These are phyloP conservation scores for Idaea dimidiata DNA, from an alignment of 2,888 invertebrate genomes.

Conservation along the genomic window DNA sequence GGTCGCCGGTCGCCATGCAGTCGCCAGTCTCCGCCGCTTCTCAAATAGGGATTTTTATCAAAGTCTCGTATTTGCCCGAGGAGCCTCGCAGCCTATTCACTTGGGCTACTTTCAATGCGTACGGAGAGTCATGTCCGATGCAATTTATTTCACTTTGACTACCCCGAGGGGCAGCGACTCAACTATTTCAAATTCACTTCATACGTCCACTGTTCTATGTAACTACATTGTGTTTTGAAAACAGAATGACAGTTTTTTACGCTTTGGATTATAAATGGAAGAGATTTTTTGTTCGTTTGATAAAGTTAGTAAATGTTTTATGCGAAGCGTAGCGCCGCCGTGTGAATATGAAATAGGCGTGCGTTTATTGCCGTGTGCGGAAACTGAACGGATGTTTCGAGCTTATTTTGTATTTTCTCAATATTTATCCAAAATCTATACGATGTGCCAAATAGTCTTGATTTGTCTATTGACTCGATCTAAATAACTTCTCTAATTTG, in stretches of 20 bases:
- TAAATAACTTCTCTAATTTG: background rate
- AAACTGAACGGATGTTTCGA: background rate
- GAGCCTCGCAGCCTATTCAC: slow-evolving; percentile 23
- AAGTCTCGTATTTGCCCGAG: slow-evolving; percentile 23
- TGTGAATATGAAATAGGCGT: background rate
- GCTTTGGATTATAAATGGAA: slow-evolving; percentile 2
- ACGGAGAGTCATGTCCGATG: slow-evolving; percentile 20
- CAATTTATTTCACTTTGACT: slow-evolving; percentile 27
- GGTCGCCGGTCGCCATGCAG: background rate
- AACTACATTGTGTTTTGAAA: slow-evolving; percentile 25
- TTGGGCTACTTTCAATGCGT: slow-evolving; percentile 24
- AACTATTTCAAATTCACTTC: slow-evolving; percentile 21
- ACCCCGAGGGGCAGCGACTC: slow-evolving; percentile 9
- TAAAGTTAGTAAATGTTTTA: slow-evolving; percentile 15
- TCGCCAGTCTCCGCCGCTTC: background rate
- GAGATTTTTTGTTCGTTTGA: slow-evolving; percentile 15
- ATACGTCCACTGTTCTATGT: slow-evolving; percentile 20
- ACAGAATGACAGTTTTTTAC: slow-evolving; percentile 22
- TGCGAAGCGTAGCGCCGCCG: background rate
- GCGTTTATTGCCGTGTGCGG: background rate
- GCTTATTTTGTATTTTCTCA: background rate
- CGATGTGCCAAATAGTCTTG: background rate
- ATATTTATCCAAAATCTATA: background rate
- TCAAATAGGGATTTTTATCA: slow-evolving; percentile 20
- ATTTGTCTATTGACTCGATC: background rate